Conservation (phyloP, 2,888 invertebrate genomes). For the Drosophila monieri region DNA sequence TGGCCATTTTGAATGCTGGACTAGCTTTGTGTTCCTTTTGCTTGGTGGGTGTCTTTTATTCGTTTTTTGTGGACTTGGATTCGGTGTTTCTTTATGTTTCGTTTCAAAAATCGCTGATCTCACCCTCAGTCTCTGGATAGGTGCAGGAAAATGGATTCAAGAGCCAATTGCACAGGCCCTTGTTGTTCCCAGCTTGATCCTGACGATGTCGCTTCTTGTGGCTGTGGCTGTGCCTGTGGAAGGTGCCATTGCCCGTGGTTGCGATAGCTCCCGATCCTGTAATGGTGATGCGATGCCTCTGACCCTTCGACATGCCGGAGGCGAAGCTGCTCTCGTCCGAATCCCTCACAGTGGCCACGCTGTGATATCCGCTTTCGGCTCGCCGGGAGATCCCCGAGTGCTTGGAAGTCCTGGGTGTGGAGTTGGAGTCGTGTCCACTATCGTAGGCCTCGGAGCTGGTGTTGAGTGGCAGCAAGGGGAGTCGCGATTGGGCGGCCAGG, state of each 20-base stretch:
- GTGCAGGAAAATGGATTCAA: conserved; percentile 91
- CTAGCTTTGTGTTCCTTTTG: conserved; percentile 48
- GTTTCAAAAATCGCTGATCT: conserved; percentile 86
- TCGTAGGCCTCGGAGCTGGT: conserved; percentile 88
- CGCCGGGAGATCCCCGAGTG: conserved; percentile 91
- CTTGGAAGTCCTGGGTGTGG: conserved; percentile 92
- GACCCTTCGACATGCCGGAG: conserved; percentile 85
- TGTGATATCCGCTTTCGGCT: conserved; percentile 96
- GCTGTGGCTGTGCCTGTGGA: conserved; percentile 57
- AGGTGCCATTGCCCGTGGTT: conserved; percentile 39
- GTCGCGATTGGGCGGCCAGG: conserved; percentile 81
- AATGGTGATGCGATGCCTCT: conserved; percentile 81
- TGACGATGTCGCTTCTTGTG: conserved; percentile 86
- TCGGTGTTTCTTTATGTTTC: background rate
- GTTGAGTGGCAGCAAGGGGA: conserved; percentile 83
- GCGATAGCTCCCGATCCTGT: conserved; percentile 41
- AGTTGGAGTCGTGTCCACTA: conserved; percentile 91
- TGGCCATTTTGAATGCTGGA: conserved; percentile 61
- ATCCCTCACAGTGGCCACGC: conserved; percentile 89
- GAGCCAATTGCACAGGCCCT: conserved; percentile 90
- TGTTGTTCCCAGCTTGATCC: conserved; percentile 85
- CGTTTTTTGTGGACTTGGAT: conserved; percentile 15
- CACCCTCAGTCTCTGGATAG: conserved; percentile 89
- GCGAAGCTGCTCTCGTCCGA: conserved; percentile 94
- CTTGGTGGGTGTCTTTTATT: conserved; percentile 58